A percentile compares a stretch with the other conserved stretches of the same genome.
These are phyloP conservation scores for Rachycentron canadum DNA, from an alignment of 2,797 vertebrate species.

Conservation along the genomic window DNA sequence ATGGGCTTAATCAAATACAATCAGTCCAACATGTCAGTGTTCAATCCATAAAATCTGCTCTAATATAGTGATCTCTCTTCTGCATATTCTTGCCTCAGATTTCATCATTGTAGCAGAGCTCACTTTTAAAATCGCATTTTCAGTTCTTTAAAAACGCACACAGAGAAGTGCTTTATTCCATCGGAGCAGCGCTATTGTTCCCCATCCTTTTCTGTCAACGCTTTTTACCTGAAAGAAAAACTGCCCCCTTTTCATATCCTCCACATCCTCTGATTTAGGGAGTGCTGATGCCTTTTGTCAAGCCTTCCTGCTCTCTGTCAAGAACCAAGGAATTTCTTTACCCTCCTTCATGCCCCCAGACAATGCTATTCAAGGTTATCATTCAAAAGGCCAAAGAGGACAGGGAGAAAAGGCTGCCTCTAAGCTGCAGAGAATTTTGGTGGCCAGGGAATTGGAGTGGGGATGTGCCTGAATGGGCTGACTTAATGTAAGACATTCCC, in stretches of 20 bases:
- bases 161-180: slow-evolving; percentile 58
- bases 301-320: slow-evolving; percentile 77
- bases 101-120: slow-evolving; percentile 71
- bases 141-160: slow-evolving; percentile 48
- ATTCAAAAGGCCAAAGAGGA: slow-evolving; percentile 81
- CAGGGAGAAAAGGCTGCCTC: slow-evolving; percentile 57
- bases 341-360: slow-evolving; percentile 74
- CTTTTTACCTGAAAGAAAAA: slow-evolving; percentile 79
- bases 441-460: slow-evolving; percentile 63
- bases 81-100: slow-evolving; percentile 65
- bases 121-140: slow-evolving; percentile 61
- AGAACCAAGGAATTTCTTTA: slow-evolving; percentile 76
- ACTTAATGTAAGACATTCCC: slow-evolving; percentile 70
- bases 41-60: slow-evolving; percentile 60
- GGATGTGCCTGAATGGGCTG: slow-evolving; percentile 65
- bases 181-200: slow-evolving; percentile 57
- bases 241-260: slow-evolving; percentile 67
- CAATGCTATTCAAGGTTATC: slow-evolving; percentile 85
- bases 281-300: slow-evolving; percentile 79
- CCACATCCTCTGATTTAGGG: slow-evolving; percentile 71
- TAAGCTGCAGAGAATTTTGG: slow-evolving; percentile 68
- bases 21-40: slow-evolving; percentile 54
- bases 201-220: slow-evolving; percentile 51
- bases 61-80: slow-evolving; percentile 61
- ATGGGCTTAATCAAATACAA: slow-evolving; percentile 62